These are phyloP conservation scores for Falco peregrinus DNA, from an alignment of 2,797 vertebrate genomes.

Conservation along the genomic window DNA sequence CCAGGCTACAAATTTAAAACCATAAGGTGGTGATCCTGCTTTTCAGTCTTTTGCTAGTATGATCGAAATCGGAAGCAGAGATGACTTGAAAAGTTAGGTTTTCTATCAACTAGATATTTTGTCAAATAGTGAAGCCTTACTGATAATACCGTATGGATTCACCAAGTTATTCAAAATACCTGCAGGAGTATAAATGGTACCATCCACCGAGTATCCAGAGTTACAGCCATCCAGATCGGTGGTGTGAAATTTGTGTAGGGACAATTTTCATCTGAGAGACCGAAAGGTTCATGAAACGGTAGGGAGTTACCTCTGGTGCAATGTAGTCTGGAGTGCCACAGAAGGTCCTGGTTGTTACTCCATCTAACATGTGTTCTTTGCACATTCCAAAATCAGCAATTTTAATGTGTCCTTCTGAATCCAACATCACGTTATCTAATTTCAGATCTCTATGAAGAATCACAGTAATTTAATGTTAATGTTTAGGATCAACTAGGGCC, in stretches of 20 bases:
- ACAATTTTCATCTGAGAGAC: neutral
- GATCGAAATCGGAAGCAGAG: neutral
- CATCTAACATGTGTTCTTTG: conserved; percentile 91
- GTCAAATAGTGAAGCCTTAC: neutral
- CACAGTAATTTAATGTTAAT: conserved; percentile 12
- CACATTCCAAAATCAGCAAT: conserved; percentile 99
- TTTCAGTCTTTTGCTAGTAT: neutral
- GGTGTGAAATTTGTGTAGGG: neutral
- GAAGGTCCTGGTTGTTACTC: conserved; percentile 92
- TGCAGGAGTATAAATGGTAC: neutral
- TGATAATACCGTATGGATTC: neutral
- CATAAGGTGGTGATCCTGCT: neutral
- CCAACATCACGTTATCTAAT: conserved; percentile 97
- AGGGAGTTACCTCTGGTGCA: conserved; percentile 88
- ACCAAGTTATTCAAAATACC: neutral
- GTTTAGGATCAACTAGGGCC: neutral
- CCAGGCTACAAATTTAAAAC: neutral
- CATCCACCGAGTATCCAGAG: neutral
- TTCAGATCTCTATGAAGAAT: conserved; percentile 89
- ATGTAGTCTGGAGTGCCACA: conserved; percentile 98
- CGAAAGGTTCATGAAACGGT: neutral
- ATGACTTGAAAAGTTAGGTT: neutral
- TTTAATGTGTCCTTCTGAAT: conserved; percentile 96
- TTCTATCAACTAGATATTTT: neutral
- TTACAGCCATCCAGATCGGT: neutral